phyloP scores from a whole-genome alignment of 2,888 invertebrate species.

The Leptura quadrifasciata region DNA sequence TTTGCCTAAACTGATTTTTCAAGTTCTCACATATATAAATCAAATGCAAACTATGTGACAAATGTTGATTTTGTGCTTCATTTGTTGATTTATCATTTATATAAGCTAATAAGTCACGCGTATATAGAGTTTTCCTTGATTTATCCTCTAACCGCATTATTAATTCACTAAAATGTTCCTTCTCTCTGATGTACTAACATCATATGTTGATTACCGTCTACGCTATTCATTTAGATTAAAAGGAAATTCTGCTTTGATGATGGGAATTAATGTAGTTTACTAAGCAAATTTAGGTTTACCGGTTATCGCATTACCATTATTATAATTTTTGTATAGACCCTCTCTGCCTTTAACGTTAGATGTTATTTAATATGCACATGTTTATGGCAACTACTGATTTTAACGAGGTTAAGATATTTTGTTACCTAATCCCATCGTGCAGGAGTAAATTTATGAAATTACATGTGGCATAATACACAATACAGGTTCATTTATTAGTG shows the following conservation, averaged over 20 bases:
- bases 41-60: no score
- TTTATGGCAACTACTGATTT: not conserved
- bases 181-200: not conserved
- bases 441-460: no score
- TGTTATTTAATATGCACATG: not conserved
- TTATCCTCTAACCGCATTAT: not conserved
- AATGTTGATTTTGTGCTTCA: no score
- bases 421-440: no score
- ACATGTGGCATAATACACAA: no score
- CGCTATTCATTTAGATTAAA: constrained; percentile 25
- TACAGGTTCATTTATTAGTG: no score
- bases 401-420: no score
- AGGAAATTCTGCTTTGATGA: constrained; percentile 18
- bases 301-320: not conserved
- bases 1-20: no score
- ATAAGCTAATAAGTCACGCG: not conserved
- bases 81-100: no score
- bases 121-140: not conserved
- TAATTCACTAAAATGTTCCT: not conserved
- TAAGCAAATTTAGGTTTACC: constrained; percentile 23
- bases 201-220: constrained; percentile 15
- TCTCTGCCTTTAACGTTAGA: not conserved
- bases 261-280: constrained; percentile 6
- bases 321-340: not conserved
- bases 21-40: no score